Evolutionary conservation across 2,797 vertebrate species (phyloP), one percentile per base, ranked within the genome.

Genomic region (Phylloscopus collybita): DNA sequence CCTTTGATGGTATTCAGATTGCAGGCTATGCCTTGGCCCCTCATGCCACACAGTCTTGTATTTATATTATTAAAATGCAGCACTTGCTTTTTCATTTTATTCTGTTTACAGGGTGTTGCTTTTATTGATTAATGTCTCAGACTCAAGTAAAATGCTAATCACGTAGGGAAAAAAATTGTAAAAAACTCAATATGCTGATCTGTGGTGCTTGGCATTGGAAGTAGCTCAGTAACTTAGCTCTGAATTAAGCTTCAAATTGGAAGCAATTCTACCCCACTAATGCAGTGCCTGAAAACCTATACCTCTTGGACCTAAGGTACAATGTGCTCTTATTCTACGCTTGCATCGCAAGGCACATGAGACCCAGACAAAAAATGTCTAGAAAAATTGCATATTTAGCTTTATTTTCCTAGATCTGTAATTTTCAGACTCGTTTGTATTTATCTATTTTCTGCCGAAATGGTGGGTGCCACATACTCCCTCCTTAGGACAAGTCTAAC

Each of bases 111-210:
- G 60, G 56, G 47, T 94, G 91, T 92, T 94, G 66, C 81, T 95
- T 96, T 97, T 95, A 97, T 94, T 94, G 93, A 97, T 96, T 96
- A 95, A 96, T 94, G 88, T 95, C 94, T 97, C 93, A 96, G 94
- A 65, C 81, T 91, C 88, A 84, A 95, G 74, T 69, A 90, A 97
- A 97, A 97, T 95, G 79, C 91, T 96, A 97, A 92, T 96, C 66
- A 87, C 25, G 23, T n/a, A 25, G 67, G 49, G 80, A 72, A 74
- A 70, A 70, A 89, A 92, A 80, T 4, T 50, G 66, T 62, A 66
- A 75, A 88, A 95, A 95, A 62, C 88, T 80, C 86, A 94, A 91
- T 80, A 80, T 10, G 6, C 54, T 96, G 93, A 76, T 85, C 86
- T 57, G 79, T 34, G 45, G 38, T 74, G 78, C 90, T 83, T 94